Evolutionary conservation across 2,113 vertebrate species (phyloP).

Genomic region (Saimiri boliviensis): DNA sequence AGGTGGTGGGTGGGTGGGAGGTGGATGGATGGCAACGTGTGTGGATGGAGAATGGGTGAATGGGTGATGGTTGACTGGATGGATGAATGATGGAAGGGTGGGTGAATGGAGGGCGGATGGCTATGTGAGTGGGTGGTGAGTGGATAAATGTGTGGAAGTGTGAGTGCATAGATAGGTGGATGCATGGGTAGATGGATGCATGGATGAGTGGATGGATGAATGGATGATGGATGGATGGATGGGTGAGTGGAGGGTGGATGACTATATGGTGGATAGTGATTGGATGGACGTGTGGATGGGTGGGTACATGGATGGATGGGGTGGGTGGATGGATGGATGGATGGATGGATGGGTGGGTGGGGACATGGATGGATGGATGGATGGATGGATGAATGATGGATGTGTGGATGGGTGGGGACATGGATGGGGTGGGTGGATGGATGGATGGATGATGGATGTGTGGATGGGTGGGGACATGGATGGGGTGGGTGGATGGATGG

Average conservation of each 20-base stretch:
- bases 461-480: no score
- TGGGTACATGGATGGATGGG: not conserved
- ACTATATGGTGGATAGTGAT: no score
- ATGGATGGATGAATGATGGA: accelerated
- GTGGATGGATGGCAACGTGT: not conserved
- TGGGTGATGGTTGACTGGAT: not conserved
- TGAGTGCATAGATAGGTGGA: not conserved
- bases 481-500: accelerated
- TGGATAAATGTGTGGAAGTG: not conserved
- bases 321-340: not conserved
- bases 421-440: not conserved
- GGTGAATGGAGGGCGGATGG: not conserved
- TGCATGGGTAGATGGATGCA: not conserved
- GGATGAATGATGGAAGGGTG: not conserved
- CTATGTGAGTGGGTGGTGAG: not conserved
- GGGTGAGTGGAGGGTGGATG: not conserved
- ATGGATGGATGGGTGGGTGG: no score
- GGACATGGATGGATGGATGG: no score
- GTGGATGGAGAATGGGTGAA: not conserved
- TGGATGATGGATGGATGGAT: no score
- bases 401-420: accelerated
- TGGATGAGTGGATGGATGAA: no score
- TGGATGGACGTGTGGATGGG: not conserved
- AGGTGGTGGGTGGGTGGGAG: not conserved
- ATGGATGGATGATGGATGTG: accelerated